These are phyloP conservation scores for Himalopsyche phryganea DNA, from an alignment of 1,140 invertebrate genomes.

Conservation along the genomic window DNA sequence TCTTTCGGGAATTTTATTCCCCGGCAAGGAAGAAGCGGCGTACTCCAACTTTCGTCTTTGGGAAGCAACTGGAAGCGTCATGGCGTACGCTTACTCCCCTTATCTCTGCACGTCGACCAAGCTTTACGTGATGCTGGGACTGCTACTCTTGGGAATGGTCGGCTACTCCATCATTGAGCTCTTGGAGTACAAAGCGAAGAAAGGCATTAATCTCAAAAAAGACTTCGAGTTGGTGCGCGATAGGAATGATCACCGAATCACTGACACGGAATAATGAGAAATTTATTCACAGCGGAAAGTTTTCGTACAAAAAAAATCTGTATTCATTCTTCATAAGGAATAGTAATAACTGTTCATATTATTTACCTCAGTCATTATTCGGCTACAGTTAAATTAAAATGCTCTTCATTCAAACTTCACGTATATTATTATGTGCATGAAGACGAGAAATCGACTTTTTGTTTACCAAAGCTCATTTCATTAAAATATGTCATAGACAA, in stretches of 20 bases:
- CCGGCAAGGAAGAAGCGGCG: slow-evolving; percentile 82
- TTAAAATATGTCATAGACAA: too few relatives aligned
- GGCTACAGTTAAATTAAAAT: too few relatives aligned
- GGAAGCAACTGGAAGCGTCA: slow-evolving; percentile 86
- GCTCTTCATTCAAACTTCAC: too few relatives aligned
- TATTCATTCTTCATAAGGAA: too few relatives aligned
- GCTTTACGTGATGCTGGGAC: slow-evolving; percentile 67
- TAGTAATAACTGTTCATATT: too few relatives aligned
- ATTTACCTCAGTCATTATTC: too few relatives aligned
- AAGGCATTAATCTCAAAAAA: slow-evolving; percentile 41
- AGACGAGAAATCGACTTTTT: too few relatives aligned
- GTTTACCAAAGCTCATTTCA: too few relatives aligned
- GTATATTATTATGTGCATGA: too few relatives aligned
- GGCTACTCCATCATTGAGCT: slow-evolving; percentile 60
- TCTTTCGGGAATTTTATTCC: slow-evolving; percentile 84
- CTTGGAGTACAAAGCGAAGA: slow-evolving; percentile 47
- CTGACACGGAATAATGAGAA: neutral
- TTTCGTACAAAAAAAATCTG: too few relatives aligned
- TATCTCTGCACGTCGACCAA: slow-evolving; percentile 75
- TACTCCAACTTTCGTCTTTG: slow-evolving; percentile 91
- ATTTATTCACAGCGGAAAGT: too few relatives aligned
- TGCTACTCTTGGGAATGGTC: slow-evolving; percentile 70
- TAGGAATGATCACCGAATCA: slow-evolving; percentile 32
- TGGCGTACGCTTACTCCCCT: slow-evolving; percentile 76
- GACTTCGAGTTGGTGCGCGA: slow-evolving; percentile 44